phyloP scores from a whole-genome alignment of 2,797 vertebrate species.

The Leucoraja ocellata region DNA sequence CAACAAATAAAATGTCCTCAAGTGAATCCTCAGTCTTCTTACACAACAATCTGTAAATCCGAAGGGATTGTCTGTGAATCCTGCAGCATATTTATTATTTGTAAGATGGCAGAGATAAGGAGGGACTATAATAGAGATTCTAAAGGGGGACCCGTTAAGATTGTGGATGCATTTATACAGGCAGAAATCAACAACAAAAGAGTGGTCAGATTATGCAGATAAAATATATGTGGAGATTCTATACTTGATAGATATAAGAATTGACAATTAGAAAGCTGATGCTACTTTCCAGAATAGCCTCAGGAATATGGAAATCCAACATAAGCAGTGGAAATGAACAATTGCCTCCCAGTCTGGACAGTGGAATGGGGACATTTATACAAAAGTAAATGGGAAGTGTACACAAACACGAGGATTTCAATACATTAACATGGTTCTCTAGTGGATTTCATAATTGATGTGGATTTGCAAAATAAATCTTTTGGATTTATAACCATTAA shows the following conservation, averaged over 20 bases:
- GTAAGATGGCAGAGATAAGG: not conserved
- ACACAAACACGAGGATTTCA: not conserved
- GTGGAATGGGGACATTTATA: not conserved
- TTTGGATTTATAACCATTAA: not conserved
- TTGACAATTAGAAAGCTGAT: not conserved
- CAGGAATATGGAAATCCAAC: not conserved
- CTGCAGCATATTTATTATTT: not conserved
- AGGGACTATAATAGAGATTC: no score
- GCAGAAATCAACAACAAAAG: not conserved
- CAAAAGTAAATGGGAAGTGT: not conserved
- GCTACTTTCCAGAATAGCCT: not conserved
- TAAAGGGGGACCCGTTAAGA: not conserved
- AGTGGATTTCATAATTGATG: not conserved
- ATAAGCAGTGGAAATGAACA: no score
- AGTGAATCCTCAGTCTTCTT: not conserved
- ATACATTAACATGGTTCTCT: not conserved
- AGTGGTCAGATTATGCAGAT: not conserved
- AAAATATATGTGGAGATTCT: not conserved
- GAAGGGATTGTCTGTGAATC: not conserved
- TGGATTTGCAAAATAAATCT: not conserved
- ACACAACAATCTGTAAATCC: not conserved
- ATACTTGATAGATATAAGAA: not conserved
- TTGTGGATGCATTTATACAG: not conserved
- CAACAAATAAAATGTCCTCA: no score
- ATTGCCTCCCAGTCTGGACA: not conserved